Evolutionary conservation across 2,113 vertebrate genomes (phyloP), one percentile per base, ranked within the genome.

Genomic region (Gallinago jamesoni): DNA sequence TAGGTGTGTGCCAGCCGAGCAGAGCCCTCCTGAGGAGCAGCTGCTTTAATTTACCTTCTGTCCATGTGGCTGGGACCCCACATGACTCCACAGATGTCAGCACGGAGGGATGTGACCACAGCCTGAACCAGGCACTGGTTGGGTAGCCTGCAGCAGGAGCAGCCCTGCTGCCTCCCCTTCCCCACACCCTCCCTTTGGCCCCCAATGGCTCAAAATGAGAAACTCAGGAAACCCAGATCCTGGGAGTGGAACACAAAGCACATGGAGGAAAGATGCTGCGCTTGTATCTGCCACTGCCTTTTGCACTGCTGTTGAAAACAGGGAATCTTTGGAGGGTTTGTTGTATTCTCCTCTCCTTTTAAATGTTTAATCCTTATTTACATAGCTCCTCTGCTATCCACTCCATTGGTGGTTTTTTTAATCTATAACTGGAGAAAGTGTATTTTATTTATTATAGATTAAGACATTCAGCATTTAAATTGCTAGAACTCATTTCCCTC

Each of bases 41-140:
- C 57, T 82, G 39, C 48, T 84, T 63, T 76, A 30, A 69, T 92
- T 53, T 30, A 20, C 35, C 45, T 56, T 64, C 48, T 52, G 59
- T 33, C n/a, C 1, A 0, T 27, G 39, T 17, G 10, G 48, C 39
- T 79, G 39, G 57, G 53, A 75, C 30, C 22, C 60, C 12, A 1
- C 10, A 5, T 17, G 12, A 28, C 45, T 62, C 59, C 60, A 33
- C 41, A 63, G 52, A 63, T 31, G 57, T 74, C 24, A 22, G 41
- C 0, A 0, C 0, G 1, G 60, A 69, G 45, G 8, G 28, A 52
- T 3, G 11, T 33, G 6, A 23, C 50, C 2, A 8, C n/a, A 39
- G 35, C 50, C 22, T 4, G 4, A 37, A 25, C 8, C 48, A 47
- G 67, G 23, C 5, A 5, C n/a, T 3, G 5, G 43, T 0, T 52